Percentiles rank a stretch among this genome's conserved stretches.
These are phyloP conservation scores for Colaptes auratus DNA, from an alignment of 2,113 vertebrate species.

Conservation along the genomic window DNA sequence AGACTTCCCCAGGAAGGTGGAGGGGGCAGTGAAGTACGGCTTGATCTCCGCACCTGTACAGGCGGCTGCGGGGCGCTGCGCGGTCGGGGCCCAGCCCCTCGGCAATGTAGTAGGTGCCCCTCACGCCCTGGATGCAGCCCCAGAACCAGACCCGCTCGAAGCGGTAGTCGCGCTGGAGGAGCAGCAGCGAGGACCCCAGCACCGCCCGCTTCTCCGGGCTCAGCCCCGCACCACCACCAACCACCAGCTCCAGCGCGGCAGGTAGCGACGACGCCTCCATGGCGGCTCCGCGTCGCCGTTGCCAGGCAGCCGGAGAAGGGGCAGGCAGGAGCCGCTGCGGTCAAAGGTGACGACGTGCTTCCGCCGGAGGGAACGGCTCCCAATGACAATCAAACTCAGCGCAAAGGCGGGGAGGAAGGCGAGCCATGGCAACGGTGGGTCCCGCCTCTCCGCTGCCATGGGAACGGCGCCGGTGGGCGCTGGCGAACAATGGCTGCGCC, in stretches of 20 bases:
- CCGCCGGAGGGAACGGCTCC: background rate
- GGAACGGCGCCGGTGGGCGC: background rate
- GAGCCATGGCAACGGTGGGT: background rate
- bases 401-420: background rate
- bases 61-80: conserved; percentile 77
- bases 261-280: conserved; percentile 82
- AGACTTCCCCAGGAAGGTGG: background rate
- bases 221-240: conserved; percentile 80
- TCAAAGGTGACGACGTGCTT: background rate
- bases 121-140: conserved; percentile 90
- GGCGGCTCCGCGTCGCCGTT: background rate
- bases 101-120: conserved; percentile 85
- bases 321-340: background rate
- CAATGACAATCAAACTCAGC: background rate
- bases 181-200: conserved; percentile 80
- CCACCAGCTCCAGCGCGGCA: conserved; percentile 80
- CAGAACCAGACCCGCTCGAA: conserved; percentile 87
- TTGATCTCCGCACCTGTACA: conserved; percentile 84
- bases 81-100: conserved; percentile 85
- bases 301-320: background rate
- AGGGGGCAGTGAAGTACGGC: too few species aligned
- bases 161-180: conserved; percentile 87
- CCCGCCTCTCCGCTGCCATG: background rate
- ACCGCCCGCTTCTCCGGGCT: conserved; percentile 82
- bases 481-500: background rate